Evolutionary conservation across 2,113 vertebrate species (phyloP), one percentile per base, ranked within the genome.

Genomic region (Elephantulus edwardii): DNA sequence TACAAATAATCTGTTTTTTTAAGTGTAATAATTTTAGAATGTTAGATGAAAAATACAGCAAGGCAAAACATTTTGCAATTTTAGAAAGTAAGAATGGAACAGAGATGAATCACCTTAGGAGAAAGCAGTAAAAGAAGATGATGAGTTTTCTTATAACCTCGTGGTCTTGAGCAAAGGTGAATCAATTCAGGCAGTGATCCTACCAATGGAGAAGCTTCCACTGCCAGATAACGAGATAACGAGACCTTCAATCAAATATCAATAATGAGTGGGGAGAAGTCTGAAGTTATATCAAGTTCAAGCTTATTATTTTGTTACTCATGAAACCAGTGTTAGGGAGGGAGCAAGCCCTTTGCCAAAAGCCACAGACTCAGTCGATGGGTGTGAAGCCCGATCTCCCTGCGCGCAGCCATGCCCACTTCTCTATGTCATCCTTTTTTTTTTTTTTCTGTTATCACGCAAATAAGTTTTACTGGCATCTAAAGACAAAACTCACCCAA

Each of bases 391-490:
- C 5, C 26, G 33, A 42, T 11, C 4, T 50, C 17, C 54, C 9
- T n/a, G 30, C 0, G 0, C 14, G 60, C 6, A 40, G 7, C 14
- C 72, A 17, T n/a, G 56, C 54, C 44, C 9, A 52, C 6, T 7
- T n/a, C n/a, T n/a, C n/a, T n/a, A n/a, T n/a, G n/a, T n/a, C n/a
- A n/a, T n/a, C n/a, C n/a, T n/a, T n/a, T n/a, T n/a, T n/a, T n/a
- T n/a, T n/a, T n/a, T n/a, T n/a, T n/a, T n/a, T n/a, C 13, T 7
- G 24, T 54, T 14, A 19, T 19, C 17, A n/a, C n/a, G n/a, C 98
- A 99, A 98, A 84, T 98, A 99, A 98, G 98, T 98, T 99, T 99
- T 99, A 99, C 99, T 99, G 99, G 98, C 98, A 98, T 98, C 98
- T 99, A 99, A 99, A 98, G 99, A 99, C 98, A 99, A 98, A 98